phyloP scores from a whole-genome alignment of 2,888 invertebrate species.

The Synergus laeviventris region DNA sequence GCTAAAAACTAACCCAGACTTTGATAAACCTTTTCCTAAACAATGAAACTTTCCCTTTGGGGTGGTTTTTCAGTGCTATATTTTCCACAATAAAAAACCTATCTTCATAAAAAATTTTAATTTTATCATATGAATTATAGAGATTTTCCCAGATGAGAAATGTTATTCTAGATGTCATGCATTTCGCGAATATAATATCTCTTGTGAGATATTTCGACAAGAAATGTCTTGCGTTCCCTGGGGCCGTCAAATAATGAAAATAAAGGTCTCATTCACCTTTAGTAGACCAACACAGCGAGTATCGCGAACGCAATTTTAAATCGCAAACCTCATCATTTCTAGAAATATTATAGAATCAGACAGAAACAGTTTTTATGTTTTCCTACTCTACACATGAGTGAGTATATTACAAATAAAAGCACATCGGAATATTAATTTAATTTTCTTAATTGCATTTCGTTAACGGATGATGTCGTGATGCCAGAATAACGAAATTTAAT shows the following conservation, averaged over 20 bases:
- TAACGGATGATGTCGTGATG: not conserved
- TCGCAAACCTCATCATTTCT: not conserved
- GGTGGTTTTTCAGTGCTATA: not conserved
- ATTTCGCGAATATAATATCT: not conserved
- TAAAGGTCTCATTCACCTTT: constrained; percentile 32
- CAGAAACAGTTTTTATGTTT: constrained; percentile 4
- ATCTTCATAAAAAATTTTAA: not conserved
- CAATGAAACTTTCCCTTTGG: too few relatives aligned
- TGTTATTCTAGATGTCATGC: not conserved
- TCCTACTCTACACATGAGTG: not conserved
- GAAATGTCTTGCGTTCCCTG: constrained; percentile 29
- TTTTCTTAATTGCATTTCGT: constrained; percentile 27
- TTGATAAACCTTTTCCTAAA: too few relatives aligned
- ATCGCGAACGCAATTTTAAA: constrained; percentile 5
- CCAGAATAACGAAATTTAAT: not conserved
- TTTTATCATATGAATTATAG: not conserved
- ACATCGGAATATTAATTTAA: not conserved
- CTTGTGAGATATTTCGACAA: not conserved
- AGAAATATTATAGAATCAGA: constrained; percentile 6
- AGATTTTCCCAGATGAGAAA: not conserved
- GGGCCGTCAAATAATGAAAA: constrained; percentile 4
- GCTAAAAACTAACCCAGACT: too few relatives aligned
- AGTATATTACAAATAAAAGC: not conserved
- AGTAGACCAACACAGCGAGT: not conserved
- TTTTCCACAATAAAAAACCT: not conserved